A percentile compares a stretch with the other conserved stretches of the same genome.
Evolutionary conservation across 2,113 vertebrate genomes (phyloP).

Genomic region (Pandion haliaetus): DNA sequence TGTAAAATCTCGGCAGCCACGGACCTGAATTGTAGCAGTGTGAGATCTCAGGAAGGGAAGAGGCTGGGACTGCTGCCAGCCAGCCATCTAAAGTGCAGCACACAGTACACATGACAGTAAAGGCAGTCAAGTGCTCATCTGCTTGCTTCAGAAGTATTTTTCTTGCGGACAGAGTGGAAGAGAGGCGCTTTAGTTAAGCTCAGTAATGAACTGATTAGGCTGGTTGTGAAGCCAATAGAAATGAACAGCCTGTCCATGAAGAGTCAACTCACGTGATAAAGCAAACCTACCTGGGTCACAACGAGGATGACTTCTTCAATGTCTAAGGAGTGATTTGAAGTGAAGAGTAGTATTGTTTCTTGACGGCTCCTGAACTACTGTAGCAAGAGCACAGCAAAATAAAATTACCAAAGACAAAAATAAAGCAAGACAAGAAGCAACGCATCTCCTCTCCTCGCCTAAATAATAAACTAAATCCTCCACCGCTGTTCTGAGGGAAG

Average conservation of each 20-base stretch:
- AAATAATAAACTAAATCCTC: not conserved
- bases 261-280: not conserved
- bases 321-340: not conserved
- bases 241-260: not conserved
- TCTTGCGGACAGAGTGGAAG: not conserved
- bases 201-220: constrained; percentile 4
- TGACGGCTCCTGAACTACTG: not conserved
- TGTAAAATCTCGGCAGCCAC: not conserved
- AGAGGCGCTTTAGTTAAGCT: constrained; percentile 4
- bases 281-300: not conserved
- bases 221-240: not conserved
- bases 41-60: not conserved
- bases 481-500: accelerated
- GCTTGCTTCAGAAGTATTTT: constrained; percentile 14
- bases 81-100: not conserved
- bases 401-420: not conserved
- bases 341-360: not conserved
- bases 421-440: not conserved
- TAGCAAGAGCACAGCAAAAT: not conserved
- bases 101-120: not conserved
- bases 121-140: constrained; percentile 32
- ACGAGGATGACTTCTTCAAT: not conserved
- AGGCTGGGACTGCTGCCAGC: not conserved
- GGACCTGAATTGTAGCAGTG: not conserved
- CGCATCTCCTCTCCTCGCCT: not conserved